Evolutionary conservation across 2,113 vertebrate genomes (phyloP), one percentile per base, ranked within the genome.

Genomic region (Dasyprocta punctata): DNA sequence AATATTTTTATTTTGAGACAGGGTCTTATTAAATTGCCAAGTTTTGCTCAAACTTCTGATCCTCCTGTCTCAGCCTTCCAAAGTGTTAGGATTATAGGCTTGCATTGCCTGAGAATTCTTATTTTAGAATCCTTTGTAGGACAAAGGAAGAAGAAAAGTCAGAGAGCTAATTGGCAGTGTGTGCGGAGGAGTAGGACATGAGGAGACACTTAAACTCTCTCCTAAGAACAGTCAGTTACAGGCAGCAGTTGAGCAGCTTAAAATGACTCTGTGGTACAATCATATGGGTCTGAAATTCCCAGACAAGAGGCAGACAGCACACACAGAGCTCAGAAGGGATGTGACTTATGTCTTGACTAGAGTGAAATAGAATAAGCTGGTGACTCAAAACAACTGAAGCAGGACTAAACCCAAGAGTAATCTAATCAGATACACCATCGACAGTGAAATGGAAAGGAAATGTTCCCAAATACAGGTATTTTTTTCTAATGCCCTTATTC

Each of bases 241-340:
- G 84, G 85, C 88, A 92, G 60, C 52, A 94, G 94, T 7, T 82
- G 63, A 97, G 28, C 88, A 87, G 56, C 71, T 84, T 89, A 91
- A 94, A 97, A 93, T 86, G 94, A 78, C 75, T 95, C 73, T 94
- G 73, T 63, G 69, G 22, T 84, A 26, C 63, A 90, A 44, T 92
- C 81, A 90, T 38, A 90, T 60, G 81, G 67, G 38, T 94, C 96
- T 97, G 71, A 97, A 95, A 96, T 69, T 94, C 73, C 65, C n/a
- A 97, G 82, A 94, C 52, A 93, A 80, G 65, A 88, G 96, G 67
- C 77, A 97, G 65, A 88, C 33, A 78, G 86, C 82, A 89, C 44
- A 96, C 7, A 49, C 33, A 63, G 22, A 75, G 54, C 67, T 96
- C 49, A 38, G 67, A 58, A 86, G 38, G 71, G 47, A 75, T 71